Conservation (phyloP, 1,140 invertebrate genomes). For the Acromyrmex charruanus region DNA sequence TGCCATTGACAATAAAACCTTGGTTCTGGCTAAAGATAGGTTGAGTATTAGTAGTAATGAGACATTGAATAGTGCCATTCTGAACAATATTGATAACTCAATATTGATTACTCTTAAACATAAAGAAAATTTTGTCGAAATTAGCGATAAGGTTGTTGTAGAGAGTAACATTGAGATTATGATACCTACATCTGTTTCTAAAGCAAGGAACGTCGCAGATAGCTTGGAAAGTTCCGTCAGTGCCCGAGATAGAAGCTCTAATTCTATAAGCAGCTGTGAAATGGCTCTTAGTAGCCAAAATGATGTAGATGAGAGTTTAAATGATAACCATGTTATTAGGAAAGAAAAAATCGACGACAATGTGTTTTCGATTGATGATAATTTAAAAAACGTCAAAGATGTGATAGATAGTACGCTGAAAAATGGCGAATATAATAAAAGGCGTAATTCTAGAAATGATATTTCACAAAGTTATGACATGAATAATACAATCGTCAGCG, state of each 20-base stretch:
- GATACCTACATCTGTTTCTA: constrained; percentile 83
- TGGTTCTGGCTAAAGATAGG: constrained; percentile 76
- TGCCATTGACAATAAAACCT: constrained; percentile 82
- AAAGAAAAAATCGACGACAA: constrained; percentile 67
- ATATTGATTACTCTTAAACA: constrained; percentile 39
- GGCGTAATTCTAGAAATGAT: constrained; percentile 28
- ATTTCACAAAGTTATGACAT: constrained; percentile 38
- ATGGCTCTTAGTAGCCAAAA: constrained; percentile 84
- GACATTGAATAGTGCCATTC: constrained; percentile 77
- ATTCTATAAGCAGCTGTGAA: constrained; percentile 86
- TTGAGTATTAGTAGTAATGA: constrained; percentile 81
- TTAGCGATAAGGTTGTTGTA: constrained; percentile 53
- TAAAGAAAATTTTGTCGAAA: constrained; percentile 34
- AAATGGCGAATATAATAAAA: constrained; percentile 48
- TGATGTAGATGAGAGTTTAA: constrained; percentile 81
- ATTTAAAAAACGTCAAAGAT: constrained; percentile 51
- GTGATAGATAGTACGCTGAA: constrained; percentile 50
- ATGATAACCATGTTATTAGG: constrained; percentile 73
- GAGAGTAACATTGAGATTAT: constrained; percentile 84
- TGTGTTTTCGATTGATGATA: constrained; percentile 51
- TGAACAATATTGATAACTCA: constrained; percentile 69
- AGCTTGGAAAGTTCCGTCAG: constrained; percentile 73
- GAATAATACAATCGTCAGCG: constrained; percentile 6
- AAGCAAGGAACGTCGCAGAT: constrained; percentile 73
- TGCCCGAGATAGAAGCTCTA: constrained; percentile 83